Evolutionary conservation across 2,113 vertebrate species (phyloP), one percentile per base, ranked within the genome.

Genomic region (Chaenocephalus aceratus): DNA sequence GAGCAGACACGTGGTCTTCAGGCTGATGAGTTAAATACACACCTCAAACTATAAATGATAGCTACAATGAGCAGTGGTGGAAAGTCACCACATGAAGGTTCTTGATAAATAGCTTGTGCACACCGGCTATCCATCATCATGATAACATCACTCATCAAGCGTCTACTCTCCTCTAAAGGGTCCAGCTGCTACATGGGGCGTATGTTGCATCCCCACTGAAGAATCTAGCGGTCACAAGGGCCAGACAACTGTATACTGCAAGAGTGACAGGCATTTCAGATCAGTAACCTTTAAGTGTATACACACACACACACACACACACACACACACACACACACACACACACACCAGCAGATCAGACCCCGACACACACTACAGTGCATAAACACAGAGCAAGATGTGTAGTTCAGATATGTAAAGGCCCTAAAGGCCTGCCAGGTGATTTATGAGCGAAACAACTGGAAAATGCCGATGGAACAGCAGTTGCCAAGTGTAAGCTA

Each of bases 361-460:
- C 51, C n/a, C 54, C 26, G 30, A 74, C 52, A 1, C 79, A 58
- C 10, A 8, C 26, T 21, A 41, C 36, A 1, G 1, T 54, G 14
- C 36, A 11, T 26, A 26, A 66, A 54, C 61, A 75, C 66, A 4
- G 4, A 34, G 77, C 53, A 67, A 72, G 64, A 70, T 68, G 23
- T 86, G 81, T 30, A 15, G n/a, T 12, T 79, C 7, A 10, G 61
- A 75, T 70, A 71, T 51, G 36, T 30, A 45, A 65, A 75, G 30
- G 12, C 66, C 68, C 36, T 8, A 6, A 41, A 63, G 41, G 52
- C 44, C 48, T 21, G 52, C 3, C 54, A n/a, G 84, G 49, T 77
- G 65, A 77, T 79, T 75, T 63, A 74, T 67, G 45, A 78, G 56
- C 2, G 48, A 30, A 64, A 57, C 68, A 80, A 51, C 12, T 18